Conservation (phyloP, 2,888 invertebrate species). For the Spatulosminthurus flaviceps region DNA sequence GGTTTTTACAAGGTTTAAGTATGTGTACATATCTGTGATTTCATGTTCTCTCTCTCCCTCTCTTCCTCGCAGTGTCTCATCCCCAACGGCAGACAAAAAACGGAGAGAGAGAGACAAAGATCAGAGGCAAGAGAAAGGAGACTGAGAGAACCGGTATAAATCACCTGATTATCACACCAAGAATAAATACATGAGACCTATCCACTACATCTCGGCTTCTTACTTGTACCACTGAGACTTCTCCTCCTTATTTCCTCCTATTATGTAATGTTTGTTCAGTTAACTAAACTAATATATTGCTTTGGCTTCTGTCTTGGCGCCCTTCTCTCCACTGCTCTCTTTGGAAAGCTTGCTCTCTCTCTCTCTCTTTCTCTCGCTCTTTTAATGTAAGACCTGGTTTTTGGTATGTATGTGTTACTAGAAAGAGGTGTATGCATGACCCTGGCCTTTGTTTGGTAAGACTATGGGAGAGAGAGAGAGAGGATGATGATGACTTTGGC, state of each 20-base stretch:
- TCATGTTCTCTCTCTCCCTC: constrained; percentile 27
- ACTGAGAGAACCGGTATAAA: constrained; percentile 54
- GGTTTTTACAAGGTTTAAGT: background rate
- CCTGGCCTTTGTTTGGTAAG: too few relatives aligned
- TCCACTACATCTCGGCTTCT: constrained; percentile 50
- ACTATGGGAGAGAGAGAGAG: background rate
- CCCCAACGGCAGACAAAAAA: constrained; percentile 57
- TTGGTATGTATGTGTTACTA: too few relatives aligned
- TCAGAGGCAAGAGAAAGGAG: constrained; percentile 49
- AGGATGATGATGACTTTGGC: background rate
- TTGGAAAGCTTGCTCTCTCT: background rate
- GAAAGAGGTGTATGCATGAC: too few relatives aligned
- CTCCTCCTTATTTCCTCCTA: constrained; percentile 27
- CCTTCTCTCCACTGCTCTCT: too few relatives aligned
- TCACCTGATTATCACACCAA: constrained; percentile 60
- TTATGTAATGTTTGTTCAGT: constrained; percentile 38
- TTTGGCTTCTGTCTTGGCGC: constrained; percentile 23
- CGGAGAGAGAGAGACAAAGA: constrained; percentile 52
- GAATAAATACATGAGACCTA: constrained; percentile 56
- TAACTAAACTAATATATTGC: constrained; percentile 44
- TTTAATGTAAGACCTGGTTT: background rate
- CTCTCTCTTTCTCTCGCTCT: background rate
- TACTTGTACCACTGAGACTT: constrained; percentile 24
- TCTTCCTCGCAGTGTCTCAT: constrained; percentile 11
- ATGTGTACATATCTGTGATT: constrained; percentile 27